A percentile compares a stretch with the other conserved stretches of the same genome.
Evolutionary conservation across 2,113 vertebrate genomes (phyloP).

Genomic region (Malurus melanocephalus): DNA sequence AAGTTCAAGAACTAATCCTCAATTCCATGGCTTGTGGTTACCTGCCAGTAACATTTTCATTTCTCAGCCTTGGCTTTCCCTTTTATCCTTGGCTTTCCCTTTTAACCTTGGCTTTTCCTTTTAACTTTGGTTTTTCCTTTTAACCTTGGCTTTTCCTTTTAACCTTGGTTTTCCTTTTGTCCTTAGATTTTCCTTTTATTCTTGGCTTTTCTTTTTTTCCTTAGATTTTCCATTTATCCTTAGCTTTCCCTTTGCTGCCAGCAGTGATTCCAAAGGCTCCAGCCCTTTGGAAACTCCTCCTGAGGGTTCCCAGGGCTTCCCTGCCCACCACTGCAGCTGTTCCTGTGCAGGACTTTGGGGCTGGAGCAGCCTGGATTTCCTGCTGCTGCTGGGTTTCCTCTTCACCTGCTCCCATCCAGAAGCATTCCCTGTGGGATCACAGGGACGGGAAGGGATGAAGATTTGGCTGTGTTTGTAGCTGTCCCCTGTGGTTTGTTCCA

Average conservation of each 20-base stretch:
- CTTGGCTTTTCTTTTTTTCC: neutral
- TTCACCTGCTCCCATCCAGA: neutral
- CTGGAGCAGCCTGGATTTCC: neutral
- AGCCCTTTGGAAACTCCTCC: neutral
- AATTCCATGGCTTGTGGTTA: neutral
- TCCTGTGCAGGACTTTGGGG: neutral
- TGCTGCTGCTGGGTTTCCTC: neutral
- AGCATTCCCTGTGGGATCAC: neutral
- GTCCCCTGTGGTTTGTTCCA: neutral
- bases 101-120: no score
- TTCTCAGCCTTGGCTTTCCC: neutral
- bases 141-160: no score
- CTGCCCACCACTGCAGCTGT: accelerated
- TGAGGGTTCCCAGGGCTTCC: neutral
- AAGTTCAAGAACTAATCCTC: neutral
- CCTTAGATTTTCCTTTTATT: no score
- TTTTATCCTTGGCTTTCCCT: neutral
- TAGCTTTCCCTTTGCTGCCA: neutral
- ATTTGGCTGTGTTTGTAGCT: neutral
- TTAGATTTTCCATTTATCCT: neutral
- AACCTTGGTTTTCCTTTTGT: no score
- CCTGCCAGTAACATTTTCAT: neutral
- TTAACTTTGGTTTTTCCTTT: no score
- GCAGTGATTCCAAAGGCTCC: neutral
- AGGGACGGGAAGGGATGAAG: neutral